These are phyloP conservation scores for Scatophagus argus DNA, from an alignment of 2,113 vertebrate species.

Conservation along the genomic window DNA sequence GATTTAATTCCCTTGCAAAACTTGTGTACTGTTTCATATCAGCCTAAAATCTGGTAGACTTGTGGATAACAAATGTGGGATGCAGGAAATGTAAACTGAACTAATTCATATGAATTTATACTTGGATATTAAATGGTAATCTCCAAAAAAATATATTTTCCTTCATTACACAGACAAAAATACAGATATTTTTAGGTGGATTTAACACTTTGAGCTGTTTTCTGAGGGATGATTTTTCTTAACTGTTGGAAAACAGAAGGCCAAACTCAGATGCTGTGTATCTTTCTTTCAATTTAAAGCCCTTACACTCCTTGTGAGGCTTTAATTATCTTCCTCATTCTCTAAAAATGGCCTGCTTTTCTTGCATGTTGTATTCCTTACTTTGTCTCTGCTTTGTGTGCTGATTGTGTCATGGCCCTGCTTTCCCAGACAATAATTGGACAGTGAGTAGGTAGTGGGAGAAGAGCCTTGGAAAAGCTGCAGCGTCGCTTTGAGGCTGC, in stretches of 20 bases:
- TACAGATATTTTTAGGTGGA: not conserved
- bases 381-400: constrained; percentile 8
- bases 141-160: too few species aligned
- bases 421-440: constrained; percentile 30
- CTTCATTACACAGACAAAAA: not conserved
- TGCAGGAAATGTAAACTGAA: too few species aligned
- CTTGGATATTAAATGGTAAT: too few species aligned
- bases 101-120: not conserved
- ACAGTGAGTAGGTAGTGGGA: not conserved
- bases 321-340: constrained; percentile 26
- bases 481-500: constrained; percentile 1
- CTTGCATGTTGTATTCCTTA: not conserved
- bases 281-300: not conserved
- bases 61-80: too few species aligned
- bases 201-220: not conserved
- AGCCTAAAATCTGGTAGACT: too few species aligned
- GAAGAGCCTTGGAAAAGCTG: constrained; percentile 30
- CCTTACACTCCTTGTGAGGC: not conserved
- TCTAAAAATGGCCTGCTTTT: not conserved
- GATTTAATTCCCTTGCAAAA: not conserved
- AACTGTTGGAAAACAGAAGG: not conserved
- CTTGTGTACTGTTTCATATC: too few species aligned
- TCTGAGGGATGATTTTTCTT: not conserved
- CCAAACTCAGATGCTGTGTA: constrained; percentile 1
- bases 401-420: constrained; percentile 5